A percentile compares a stretch with the other conserved stretches of the same genome.
These are phyloP conservation scores for Apis laboriosa DNA, from an alignment of 1,140 invertebrate genomes.

Conservation along the genomic window DNA sequence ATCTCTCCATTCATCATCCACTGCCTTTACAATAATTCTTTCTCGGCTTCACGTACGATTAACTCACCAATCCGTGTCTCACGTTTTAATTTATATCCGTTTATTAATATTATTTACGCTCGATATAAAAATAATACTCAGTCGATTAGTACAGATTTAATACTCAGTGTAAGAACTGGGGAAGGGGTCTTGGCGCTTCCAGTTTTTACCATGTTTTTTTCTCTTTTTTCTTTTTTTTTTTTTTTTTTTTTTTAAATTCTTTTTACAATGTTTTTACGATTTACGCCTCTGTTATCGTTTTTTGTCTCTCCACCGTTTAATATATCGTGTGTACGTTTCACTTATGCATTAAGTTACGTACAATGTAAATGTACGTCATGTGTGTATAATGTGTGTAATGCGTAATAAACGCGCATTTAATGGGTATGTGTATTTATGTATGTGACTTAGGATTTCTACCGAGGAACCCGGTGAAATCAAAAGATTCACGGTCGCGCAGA, in stretches of 20 bases:
- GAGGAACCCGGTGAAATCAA: conserved; percentile 3
- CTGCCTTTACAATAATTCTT: conserved; percentile 9
- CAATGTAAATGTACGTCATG: conserved; percentile 1
- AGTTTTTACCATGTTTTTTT: conserved; percentile 18
- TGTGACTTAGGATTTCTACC: conserved; percentile 44
- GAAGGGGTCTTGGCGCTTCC: conserved; percentile 54
- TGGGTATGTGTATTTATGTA: conserved; percentile 21
- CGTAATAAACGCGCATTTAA: background rate
- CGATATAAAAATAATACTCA: conserved; percentile 79
- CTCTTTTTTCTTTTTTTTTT: background rate
- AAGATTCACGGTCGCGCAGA: conserved; percentile 53
- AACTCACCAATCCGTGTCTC: conserved; percentile 16
- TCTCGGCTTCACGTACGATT: conserved; percentile 18
- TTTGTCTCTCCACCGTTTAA: background rate
- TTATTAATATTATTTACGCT: conserved; percentile 56
- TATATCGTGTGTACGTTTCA: background rate
- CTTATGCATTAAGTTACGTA: conserved; percentile 11
- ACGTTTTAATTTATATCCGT: conserved; percentile 42
- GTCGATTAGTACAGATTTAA: conserved; percentile 75
- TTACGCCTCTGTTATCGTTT: conserved; percentile 7
- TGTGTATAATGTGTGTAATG: too few relatives aligned
- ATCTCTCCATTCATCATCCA: background rate
- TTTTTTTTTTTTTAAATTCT: background rate
- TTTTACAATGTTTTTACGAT: conserved; percentile 3
- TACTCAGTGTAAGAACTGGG: conserved; percentile 66